phyloP scores from a whole-genome alignment of 1,140 invertebrate species.

The Apolygus lucorum region DNA sequence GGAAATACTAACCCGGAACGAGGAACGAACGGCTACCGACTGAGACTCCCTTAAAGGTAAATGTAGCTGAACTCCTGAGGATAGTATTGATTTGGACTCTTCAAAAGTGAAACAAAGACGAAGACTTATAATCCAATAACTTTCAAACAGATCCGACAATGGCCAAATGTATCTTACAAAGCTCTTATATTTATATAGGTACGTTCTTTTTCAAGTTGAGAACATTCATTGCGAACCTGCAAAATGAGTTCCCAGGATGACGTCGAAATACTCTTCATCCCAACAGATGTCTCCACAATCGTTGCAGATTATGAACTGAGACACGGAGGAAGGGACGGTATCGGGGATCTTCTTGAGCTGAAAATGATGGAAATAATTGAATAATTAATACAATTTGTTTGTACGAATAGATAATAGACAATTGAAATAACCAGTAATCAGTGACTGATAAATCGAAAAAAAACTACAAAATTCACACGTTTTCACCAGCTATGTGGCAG shows the following conservation, averaged over 20 bases:
- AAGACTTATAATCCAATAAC: too few relatives aligned
- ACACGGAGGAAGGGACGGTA: constrained; percentile 42
- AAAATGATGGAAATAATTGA: constrained; percentile 23
- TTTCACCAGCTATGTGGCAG: neutral
- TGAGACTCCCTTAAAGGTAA: too few relatives aligned
- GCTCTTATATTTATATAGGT: too few relatives aligned
- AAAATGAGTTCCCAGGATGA: constrained; percentile 35
- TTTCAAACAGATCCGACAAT: too few relatives aligned
- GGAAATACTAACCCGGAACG: too few relatives aligned
- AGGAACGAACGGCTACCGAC: too few relatives aligned
- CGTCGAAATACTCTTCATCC: constrained; percentile 50
- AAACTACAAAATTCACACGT: neutral
- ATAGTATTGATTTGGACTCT: too few relatives aligned
- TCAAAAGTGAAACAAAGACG: too few relatives aligned
- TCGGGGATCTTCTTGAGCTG: constrained; percentile 45
- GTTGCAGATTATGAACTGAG: constrained; percentile 51
- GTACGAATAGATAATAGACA: constrained; percentile 29
- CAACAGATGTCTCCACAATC: constrained; percentile 57
- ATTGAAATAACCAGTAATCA: neutral
- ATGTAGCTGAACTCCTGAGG: too few relatives aligned
- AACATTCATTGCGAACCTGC: neutral
- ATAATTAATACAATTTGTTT: constrained; percentile 34
- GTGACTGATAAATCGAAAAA: neutral
- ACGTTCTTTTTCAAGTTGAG: too few relatives aligned
- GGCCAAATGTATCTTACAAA: too few relatives aligned